phyloP scores from a whole-genome alignment of 2,888 invertebrate genomes.

The Rhingia campestris region DNA sequence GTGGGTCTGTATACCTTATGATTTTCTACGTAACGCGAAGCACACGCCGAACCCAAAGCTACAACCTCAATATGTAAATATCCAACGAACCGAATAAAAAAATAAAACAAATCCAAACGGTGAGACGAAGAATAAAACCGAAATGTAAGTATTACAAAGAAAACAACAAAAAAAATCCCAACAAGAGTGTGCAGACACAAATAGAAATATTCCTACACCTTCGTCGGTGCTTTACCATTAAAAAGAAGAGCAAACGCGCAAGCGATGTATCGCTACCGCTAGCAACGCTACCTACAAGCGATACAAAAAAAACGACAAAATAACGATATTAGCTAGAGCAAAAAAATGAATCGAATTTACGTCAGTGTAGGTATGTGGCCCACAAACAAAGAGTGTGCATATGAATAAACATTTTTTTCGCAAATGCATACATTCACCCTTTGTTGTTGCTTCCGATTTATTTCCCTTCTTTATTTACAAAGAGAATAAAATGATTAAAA shows the following conservation, averaged over 20 bases:
- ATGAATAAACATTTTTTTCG: constrained; percentile 6
- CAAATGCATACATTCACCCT: constrained; percentile 35
- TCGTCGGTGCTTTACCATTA: constrained; percentile 46
- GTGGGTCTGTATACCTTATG: neutral
- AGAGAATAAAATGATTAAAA: neutral
- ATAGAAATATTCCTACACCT: constrained; percentile 67
- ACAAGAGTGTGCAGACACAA: constrained; percentile 43
- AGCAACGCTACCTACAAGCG: constrained; percentile 16
- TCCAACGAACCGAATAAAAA: constrained; percentile 48
- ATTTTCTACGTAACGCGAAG: constrained; percentile 31
- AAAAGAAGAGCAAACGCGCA: constrained; percentile 23
- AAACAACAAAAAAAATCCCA: constrained; percentile 28
- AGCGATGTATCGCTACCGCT: no score
- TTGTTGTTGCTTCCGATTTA: constrained; percentile 3
- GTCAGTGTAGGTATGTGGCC: constrained; percentile 9
- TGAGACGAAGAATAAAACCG: constrained; percentile 27
- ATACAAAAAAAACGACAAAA: constrained; percentile 22
- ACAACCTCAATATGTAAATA: constrained; percentile 55
- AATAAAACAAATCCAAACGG: constrained; percentile 17
- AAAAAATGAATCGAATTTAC: constrained; percentile 41
- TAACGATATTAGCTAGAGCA: constrained; percentile 13
- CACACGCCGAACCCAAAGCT: constrained; percentile 29
- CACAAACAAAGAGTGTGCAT: constrained; percentile 28
- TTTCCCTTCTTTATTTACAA: neutral
- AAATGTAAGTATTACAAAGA: constrained; percentile 42